Evolutionary conservation across 2,888 invertebrate species (phyloP), one percentile per base, ranked within the genome.

Genomic region (Cinara cedri): DNA sequence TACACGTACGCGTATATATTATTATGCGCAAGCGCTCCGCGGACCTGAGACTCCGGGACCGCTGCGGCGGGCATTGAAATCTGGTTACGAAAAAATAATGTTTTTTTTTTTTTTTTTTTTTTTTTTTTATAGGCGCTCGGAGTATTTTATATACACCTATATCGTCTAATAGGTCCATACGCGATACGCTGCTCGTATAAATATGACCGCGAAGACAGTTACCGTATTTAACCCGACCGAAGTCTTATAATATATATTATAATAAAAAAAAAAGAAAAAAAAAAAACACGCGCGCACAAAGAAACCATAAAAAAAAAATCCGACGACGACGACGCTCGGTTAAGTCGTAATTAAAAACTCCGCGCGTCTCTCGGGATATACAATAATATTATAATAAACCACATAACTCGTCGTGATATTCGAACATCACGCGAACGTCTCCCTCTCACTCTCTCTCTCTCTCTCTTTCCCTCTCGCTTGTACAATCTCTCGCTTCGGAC

Each of bases 291-390:
- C n/a, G n/a, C n/a, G n/a, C n/a, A n/a, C n/a, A n/a, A 44, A 46
- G 68, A 68, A 68, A 68, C 68, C 49, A 51, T 68, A 65, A 51
- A 26, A 68, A 68, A 66, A 0, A 9, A 21, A 34, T 4, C 34
- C 34, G 10, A 21, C 6, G 13, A 44, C 6, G 13, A 44, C 6
- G 21, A 65, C 65, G 24, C 51, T 26, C n/a, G 16, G 49, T 66
- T 46, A 49, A 49, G 24, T 49, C n/a, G 16, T 66, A 66, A 49
- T 44, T 44, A 21, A 63, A 63, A 63, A 34, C 34, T 4, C 34
- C 34, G n/a, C n/a, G n/a, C 34, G 34, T 34, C 34, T 34, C 34
- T 34, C 34, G 16, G 42, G 9, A 19, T 42, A n/a, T 49, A 49
- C 49, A 2, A 49, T 9, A 3, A 14, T 49, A 13, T n/a, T 11